Evolutionary conservation across 2,113 vertebrate genomes (phyloP).

Genomic region (Anas platyrhynchos): DNA sequence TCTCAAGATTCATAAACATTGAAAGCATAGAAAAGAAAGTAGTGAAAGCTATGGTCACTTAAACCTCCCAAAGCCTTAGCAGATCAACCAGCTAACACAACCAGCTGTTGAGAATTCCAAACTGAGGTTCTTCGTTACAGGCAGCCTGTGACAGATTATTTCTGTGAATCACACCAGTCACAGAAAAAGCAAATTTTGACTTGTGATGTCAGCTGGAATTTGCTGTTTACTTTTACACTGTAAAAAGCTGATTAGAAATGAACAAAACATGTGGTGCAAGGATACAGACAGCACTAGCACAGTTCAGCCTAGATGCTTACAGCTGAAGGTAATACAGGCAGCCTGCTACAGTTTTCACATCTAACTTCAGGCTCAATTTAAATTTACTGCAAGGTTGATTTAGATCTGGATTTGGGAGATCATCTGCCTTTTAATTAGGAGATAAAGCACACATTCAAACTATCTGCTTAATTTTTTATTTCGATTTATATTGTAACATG

Average conservation of each 20-base stretch:
- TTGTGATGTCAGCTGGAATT: neutral
- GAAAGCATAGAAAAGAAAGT: neutral
- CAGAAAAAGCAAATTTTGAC: neutral
- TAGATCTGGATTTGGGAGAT: neutral
- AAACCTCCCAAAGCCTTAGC: neutral
- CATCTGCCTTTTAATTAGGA: neutral
- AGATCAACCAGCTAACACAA: neutral
- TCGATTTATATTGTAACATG: neutral
- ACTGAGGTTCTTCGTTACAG: fast-evolving
- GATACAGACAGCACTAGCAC: neutral
- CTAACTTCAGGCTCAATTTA: neutral
- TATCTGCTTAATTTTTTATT: neutral
- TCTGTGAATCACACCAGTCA: neutral
- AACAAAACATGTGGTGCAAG: neutral
- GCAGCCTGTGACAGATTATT: neutral
- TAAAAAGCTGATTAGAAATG: neutral
- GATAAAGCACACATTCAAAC: neutral
- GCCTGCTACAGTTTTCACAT: neutral
- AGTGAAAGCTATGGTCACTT: neutral
- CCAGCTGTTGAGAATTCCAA: neutral
- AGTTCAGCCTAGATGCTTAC: neutral
- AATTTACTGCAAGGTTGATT: neutral
- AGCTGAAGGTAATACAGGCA: neutral
- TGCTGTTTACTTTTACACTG: neutral
- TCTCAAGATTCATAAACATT: neutral